Conservation (phyloP, 2,113 vertebrate genomes). For the Phyllostomus hastatus region DNA sequence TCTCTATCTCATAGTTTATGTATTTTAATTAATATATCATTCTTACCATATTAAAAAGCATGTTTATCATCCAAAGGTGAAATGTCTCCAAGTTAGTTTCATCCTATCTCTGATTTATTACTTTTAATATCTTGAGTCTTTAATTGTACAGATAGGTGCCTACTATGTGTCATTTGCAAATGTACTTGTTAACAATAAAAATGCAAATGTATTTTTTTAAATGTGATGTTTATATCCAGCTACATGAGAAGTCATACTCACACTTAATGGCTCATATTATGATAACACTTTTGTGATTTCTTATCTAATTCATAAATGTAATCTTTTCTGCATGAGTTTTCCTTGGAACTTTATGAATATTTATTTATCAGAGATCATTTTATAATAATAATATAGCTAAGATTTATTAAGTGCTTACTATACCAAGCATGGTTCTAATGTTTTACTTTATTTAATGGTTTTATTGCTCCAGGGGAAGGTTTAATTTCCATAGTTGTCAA, state of each 20-base stretch:
- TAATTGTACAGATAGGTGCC: neutral
- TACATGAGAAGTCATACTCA: neutral
- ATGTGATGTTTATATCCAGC: neutral
- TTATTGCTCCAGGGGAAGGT: neutral
- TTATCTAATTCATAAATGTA: neutral
- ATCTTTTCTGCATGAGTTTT: neutral
- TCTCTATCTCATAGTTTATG: neutral
- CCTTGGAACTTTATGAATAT: neutral
- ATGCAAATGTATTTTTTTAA: neutral
- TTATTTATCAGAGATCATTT: neutral
- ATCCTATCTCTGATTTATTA: neutral
- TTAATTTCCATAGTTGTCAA: neutral
- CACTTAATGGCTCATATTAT: neutral
- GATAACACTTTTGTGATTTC: neutral
- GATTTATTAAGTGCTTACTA: neutral
- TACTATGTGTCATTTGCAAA: neutral
- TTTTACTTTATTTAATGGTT: neutral
- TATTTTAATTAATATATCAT: neutral
- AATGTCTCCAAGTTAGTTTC: neutral
- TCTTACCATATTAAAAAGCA: neutral
- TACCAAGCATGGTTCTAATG: neutral
- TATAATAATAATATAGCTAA: neutral
- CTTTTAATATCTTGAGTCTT: neutral
- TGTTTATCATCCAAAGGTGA: neutral
- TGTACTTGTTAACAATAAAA: neutral